phyloP scores from a whole-genome alignment of 2,113 vertebrate species.

The Poeciliopsis retropinna region DNA sequence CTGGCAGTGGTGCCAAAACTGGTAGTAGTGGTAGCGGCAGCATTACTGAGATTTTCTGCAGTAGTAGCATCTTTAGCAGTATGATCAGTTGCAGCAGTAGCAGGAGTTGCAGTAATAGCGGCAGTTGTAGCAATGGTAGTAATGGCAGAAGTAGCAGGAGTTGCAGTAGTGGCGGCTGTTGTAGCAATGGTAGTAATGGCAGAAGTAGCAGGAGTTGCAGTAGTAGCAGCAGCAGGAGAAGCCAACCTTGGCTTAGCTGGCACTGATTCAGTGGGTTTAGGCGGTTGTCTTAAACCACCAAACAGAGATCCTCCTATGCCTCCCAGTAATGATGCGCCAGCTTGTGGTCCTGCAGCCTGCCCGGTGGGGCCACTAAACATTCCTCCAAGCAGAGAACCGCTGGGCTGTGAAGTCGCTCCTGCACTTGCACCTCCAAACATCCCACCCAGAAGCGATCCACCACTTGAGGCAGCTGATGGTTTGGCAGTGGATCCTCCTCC shows the following conservation, averaged over 20 bases:
- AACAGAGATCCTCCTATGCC: slow-evolving; percentile 69
- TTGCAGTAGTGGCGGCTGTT: too few relatives aligned
- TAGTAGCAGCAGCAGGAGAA: too few relatives aligned
- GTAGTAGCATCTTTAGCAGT: not conserved
- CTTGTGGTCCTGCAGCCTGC: slow-evolving; percentile 53
- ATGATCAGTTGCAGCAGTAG: not conserved
- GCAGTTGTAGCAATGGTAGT: too few relatives aligned
- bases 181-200: too few relatives aligned
- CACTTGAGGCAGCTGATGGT: slow-evolving; percentile 46
- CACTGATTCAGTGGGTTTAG: slow-evolving; percentile 50
- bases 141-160: too few relatives aligned
- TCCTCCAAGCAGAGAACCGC: slow-evolving; percentile 70
- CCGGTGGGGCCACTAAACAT: slow-evolving; percentile 65
- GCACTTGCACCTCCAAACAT: slow-evolving; percentile 67
- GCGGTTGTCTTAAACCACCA: slow-evolving; percentile 48
- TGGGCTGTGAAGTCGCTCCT: slow-evolving; percentile 43
- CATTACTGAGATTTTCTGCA: not conserved
- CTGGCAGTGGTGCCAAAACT: not conserved
- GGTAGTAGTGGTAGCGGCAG: not conserved
- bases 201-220: too few relatives aligned
- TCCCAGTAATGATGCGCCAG: slow-evolving; percentile 61
- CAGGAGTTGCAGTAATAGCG: not conserved
- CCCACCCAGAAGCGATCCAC: slow-evolving; percentile 67
- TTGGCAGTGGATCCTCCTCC: slow-evolving; percentile 58
- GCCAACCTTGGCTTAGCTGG: slow-evolving; percentile 31